phyloP scores from a whole-genome alignment of 1,140 invertebrate species.

The Microplitis demolitor region DNA sequence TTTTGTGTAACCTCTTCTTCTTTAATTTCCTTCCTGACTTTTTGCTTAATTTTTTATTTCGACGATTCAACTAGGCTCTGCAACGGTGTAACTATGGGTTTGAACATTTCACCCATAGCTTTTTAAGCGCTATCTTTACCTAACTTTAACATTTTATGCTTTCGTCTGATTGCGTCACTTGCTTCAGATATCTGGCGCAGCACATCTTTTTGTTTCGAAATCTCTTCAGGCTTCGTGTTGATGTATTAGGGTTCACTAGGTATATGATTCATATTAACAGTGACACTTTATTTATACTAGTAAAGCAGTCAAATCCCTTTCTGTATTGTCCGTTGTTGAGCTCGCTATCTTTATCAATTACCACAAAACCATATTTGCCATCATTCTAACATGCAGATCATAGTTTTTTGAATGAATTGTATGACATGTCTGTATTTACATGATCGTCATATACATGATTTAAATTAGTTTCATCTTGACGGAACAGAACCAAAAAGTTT shows the following conservation, averaged over 20 bases:
- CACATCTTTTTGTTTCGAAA: conserved; percentile 16
- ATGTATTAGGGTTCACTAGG: background rate
- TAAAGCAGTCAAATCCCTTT: conserved; percentile 20
- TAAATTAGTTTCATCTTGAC: conserved; percentile 15
- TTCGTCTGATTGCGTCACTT: conserved; percentile 28
- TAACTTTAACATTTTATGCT: conserved; percentile 28
- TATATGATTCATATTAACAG: background rate
- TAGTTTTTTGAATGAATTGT: background rate
- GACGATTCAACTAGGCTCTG: background rate
- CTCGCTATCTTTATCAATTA: conserved; percentile 38
- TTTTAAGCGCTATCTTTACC: conserved; percentile 8
- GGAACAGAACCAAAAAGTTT: conserved; percentile 11
- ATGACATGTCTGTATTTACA: conserved; percentile 7
- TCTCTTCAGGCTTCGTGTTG: conserved; percentile 14
- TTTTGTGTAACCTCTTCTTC: too few relatives aligned
- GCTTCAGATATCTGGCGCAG: conserved; percentile 26
- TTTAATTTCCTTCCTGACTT: too few relatives aligned
- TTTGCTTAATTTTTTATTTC: too few relatives aligned
- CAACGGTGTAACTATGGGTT: conserved; percentile 7
- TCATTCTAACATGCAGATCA: background rate
- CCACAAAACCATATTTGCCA: background rate
- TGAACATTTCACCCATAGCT: conserved; percentile 14
- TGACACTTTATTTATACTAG: conserved; percentile 12
- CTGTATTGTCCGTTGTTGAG: background rate
- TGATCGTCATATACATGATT: background rate